phyloP scores from a whole-genome alignment of 2,797 vertebrate species.

The Trichosurus vulpecula region DNA sequence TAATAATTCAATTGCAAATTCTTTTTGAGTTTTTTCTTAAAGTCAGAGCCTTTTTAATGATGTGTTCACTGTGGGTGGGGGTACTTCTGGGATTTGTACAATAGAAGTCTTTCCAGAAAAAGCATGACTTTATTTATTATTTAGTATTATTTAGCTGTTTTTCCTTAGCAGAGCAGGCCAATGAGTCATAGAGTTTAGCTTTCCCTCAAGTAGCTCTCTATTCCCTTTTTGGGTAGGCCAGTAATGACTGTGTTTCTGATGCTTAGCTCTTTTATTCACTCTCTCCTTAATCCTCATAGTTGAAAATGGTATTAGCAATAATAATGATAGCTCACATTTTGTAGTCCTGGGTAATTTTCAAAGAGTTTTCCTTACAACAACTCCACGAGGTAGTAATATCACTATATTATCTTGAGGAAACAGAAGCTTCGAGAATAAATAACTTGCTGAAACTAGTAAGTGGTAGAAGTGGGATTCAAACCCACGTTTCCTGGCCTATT shows the following conservation, averaged over 20 bases:
- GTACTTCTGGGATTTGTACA: constrained; percentile 18
- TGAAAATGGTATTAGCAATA: neutral
- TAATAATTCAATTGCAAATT: neutral
- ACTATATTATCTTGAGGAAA: neutral
- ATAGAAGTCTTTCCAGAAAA: constrained; percentile 2
- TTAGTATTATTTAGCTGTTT: constrained; percentile 28
- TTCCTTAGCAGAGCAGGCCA: constrained; percentile 19
- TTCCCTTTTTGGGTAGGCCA: neutral
- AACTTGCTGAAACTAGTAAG: neutral
- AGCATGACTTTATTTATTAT: neutral
- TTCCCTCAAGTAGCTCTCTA: neutral
- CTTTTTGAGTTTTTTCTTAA: neutral
- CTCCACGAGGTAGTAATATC: neutral
- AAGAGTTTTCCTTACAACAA: neutral
- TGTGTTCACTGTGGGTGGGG: neutral
- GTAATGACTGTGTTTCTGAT: constrained; percentile 20
- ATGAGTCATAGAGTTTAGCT: neutral
- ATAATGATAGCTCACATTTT: neutral
- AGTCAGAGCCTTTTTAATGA: constrained; percentile 8
- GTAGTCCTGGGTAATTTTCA: neutral
- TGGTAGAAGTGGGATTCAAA: neutral
- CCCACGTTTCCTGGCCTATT: neutral
- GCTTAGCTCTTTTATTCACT: neutral
- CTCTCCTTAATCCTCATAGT: neutral
- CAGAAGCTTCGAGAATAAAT: neutral